phyloP scores from a whole-genome alignment of 1,140 invertebrate genomes.

The Drosophila nannoptera region DNA sequence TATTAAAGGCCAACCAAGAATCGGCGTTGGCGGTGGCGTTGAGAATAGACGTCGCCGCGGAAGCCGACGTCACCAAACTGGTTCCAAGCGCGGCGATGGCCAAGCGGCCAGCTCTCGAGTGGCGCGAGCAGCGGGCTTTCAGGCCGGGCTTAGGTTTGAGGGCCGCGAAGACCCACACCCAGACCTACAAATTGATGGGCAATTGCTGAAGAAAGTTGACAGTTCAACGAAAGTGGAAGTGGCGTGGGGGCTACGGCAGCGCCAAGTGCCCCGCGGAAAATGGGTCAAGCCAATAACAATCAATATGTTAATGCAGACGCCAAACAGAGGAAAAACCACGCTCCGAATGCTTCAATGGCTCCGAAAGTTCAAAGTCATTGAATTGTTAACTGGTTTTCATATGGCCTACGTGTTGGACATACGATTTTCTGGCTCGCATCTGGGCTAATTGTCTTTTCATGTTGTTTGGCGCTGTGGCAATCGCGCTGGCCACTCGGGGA shows the following conservation, averaged over 20 bases:
- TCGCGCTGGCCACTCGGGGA: constrained; percentile 22
- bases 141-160: background rate
- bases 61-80: constrained; percentile 46
- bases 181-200: constrained; percentile 12
- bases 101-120: constrained; percentile 8
- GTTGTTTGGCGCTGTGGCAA: constrained; percentile 47
- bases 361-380: constrained; percentile 72
- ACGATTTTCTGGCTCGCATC: constrained; percentile 47
- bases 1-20: constrained; percentile 61
- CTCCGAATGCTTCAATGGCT: constrained; percentile 46
- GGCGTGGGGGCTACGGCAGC: constrained; percentile 53
- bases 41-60: constrained; percentile 42
- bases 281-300: constrained; percentile 68
- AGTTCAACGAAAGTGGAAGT: constrained; percentile 70
- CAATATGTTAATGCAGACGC: constrained; percentile 59
- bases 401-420: constrained; percentile 61
- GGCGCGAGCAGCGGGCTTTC: constrained; percentile 15
- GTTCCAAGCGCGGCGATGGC: constrained; percentile 29
- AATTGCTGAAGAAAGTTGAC: constrained; percentile 62
- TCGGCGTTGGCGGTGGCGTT: constrained; percentile 17
- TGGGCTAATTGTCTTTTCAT: constrained; percentile 69
- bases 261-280: constrained; percentile 48
- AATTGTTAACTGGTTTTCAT: constrained; percentile 67
- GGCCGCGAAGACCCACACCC: background rate
- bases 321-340: constrained; percentile 18